Conservation (phyloP, 2,797 vertebrate genomes). For the Benthosema pterotum region DNA sequence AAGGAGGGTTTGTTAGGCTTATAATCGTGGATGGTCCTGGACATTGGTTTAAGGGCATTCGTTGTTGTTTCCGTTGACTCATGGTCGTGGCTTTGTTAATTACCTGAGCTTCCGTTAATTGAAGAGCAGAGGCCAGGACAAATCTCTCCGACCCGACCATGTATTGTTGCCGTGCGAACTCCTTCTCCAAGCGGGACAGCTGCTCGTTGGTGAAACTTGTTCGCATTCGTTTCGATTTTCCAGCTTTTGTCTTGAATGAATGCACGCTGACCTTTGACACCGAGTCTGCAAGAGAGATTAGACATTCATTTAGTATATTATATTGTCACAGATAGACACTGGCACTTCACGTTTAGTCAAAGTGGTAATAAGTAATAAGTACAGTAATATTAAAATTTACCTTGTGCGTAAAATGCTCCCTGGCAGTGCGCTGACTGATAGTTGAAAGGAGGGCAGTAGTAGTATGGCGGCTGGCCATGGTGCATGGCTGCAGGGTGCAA, state of each 20-base stretch:
- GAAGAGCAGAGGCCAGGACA: slow-evolving; percentile 82
- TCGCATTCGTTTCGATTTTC: slow-evolving; percentile 84
- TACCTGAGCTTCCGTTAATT: slow-evolving; percentile 86
- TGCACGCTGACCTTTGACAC: slow-evolving; percentile 70
- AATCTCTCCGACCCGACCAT: slow-evolving; percentile 87
- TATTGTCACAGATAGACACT: background rate
- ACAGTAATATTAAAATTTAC: slow-evolving; percentile 55
- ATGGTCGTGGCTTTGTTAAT: background rate
- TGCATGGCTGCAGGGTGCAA: slow-evolving; percentile 40
- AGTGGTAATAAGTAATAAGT: background rate
- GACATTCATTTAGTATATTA: background rate
- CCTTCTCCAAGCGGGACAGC: slow-evolving; percentile 85
- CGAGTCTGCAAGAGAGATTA: slow-evolving; percentile 51
- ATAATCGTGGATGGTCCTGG: too few relatives aligned
- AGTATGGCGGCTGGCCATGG: slow-evolving; percentile 70
- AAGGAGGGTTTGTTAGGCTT: background rate
- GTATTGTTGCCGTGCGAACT: slow-evolving; percentile 87
- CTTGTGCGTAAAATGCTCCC: slow-evolving; percentile 75
- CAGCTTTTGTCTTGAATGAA: slow-evolving; percentile 73
- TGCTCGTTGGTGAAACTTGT: slow-evolving; percentile 88
- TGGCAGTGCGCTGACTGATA: slow-evolving; percentile 68
- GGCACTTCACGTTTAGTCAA: fast-evolving
- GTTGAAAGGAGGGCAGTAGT: slow-evolving; percentile 75
- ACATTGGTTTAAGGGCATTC: too few relatives aligned
- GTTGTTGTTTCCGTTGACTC: background rate